Evolutionary conservation across 2,888 invertebrate species (phyloP), one percentile per base, ranked within the genome.

Genomic region (Eupithecia exiguata): DNA sequence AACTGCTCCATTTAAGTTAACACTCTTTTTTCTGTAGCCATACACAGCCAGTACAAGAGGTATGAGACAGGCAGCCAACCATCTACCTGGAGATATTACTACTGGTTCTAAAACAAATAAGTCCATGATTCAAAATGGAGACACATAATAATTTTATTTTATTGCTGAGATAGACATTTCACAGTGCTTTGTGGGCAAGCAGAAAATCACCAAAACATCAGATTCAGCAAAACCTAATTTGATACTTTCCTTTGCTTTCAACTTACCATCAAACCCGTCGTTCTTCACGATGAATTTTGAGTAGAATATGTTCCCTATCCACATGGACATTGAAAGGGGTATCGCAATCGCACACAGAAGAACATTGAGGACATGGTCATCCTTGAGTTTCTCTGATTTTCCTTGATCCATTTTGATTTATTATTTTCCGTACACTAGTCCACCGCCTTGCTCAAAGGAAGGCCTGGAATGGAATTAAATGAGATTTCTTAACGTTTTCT

Each of bases 251-350:
- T 49, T 10, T 21, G n/a, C 10, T 21, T 67, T 40, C 68, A 72
- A 77, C 84, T 87, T 89, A 95, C 96, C 95, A 84, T 96, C 96
- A 81, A 93, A 92, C 69, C 95, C 95, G 72, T 93, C 89, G 63
- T 92, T 91, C 53, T 92, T 92, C 79, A 93, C 93, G 40, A 92
- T 77, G 73, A 96, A 89, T 82, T 95, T 95, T 0, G 96, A 95
- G 86, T 96, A 96, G n/a, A 96, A 92, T 79, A 97, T 91, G 89
- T 97, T 97, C 35, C 96, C 95, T 78, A 96, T 95, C 97, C 97
- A 97, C 92, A 97, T 95, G 36, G 96, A 95, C 93, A 97, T 96
- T 0, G 97, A 97, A n/a, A 97, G 82, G 10, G 97, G 97, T 84
- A 97, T 96, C 4, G 97, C 95, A 76, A 97, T 90, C 6, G 96